These are phyloP conservation scores for Babylonia areolata DNA, from an alignment of 1,140 invertebrate genomes.

Conservation along the genomic window DNA sequence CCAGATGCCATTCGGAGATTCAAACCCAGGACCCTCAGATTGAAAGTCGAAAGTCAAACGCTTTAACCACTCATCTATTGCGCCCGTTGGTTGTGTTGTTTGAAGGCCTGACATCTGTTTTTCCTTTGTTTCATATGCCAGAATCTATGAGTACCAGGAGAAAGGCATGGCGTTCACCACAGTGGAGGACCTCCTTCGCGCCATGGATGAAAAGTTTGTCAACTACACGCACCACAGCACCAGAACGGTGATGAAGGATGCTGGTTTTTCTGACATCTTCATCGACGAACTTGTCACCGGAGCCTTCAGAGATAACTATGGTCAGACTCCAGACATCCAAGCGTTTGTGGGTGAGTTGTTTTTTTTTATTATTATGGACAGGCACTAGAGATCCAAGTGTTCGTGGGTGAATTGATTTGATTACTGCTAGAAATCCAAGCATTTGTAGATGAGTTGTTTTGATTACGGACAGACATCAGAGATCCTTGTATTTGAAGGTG, in stretches of 20 bases:
- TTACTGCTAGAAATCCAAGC: no score
- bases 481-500: no score
- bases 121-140: constrained; percentile 68
- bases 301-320: constrained; percentile 81
- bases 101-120: no score
- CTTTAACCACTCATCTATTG: no score
- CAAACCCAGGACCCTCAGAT: no score
- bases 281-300: constrained; percentile 80
- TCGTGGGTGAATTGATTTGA: no score
- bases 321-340: constrained; percentile 80
- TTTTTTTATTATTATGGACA: neutral
- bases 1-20: no score
- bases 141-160: constrained; percentile 80
- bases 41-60: no score
- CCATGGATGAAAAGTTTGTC: constrained; percentile 78
- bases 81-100: no score
- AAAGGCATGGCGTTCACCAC: constrained; percentile 77
- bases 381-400: no score
- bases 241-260: constrained; percentile 73
- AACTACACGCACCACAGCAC: constrained; percentile 76
- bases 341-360: constrained; percentile 80
- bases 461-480: no score
- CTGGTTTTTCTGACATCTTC: constrained; percentile 76
- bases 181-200: constrained; percentile 77
- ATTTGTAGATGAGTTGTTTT: no score